phyloP scores from a whole-genome alignment of 1,140 invertebrate genomes.

The Formica exsecta region DNA sequence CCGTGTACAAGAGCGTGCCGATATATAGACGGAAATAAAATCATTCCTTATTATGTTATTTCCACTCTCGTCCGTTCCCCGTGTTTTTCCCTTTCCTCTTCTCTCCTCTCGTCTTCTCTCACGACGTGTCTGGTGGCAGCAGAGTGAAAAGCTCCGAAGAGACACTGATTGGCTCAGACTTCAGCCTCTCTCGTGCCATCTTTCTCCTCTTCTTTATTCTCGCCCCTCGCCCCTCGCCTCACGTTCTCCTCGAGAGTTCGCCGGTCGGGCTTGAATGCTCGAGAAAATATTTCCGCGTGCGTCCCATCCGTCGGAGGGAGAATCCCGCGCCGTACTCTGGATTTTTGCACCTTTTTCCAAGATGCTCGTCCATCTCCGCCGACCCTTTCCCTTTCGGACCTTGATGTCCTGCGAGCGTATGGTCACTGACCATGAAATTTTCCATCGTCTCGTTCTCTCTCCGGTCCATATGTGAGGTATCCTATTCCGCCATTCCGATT shows the following conservation, averaged over 20 bases:
- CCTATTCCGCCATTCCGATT: too few species aligned
- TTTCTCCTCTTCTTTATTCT: conserved; percentile 25
- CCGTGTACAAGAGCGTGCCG: conserved; percentile 50
- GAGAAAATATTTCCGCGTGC: conserved; percentile 58
- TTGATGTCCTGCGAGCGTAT: neutral
- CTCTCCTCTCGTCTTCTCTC: neutral
- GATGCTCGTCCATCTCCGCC: conserved; percentile 43
- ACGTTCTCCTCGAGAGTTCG: conserved; percentile 23
- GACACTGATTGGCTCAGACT: conserved; percentile 79
- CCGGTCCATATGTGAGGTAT: too few species aligned
- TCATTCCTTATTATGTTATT: conserved; percentile 81
- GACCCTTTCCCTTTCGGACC: conserved; percentile 37
- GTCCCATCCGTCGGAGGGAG: conserved; percentile 5
- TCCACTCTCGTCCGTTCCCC: conserved; percentile 59
- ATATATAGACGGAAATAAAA: conserved; percentile 78
- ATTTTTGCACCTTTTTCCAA: conserved; percentile 58
- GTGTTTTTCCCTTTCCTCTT: neutral
- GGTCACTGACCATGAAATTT: conserved; percentile 27
- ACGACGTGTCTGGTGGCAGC: conserved; percentile 29
- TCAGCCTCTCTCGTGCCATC: conserved; percentile 58
- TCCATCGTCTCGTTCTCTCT: neutral
- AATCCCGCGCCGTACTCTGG: neutral
- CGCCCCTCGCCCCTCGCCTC: neutral
- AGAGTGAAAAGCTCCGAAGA: conserved; percentile 66
- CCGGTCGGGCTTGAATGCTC: conserved; percentile 18